These are phyloP conservation scores for Cavia porcellus DNA, from an alignment of 2,113 vertebrate genomes.

Conservation along the genomic window DNA sequence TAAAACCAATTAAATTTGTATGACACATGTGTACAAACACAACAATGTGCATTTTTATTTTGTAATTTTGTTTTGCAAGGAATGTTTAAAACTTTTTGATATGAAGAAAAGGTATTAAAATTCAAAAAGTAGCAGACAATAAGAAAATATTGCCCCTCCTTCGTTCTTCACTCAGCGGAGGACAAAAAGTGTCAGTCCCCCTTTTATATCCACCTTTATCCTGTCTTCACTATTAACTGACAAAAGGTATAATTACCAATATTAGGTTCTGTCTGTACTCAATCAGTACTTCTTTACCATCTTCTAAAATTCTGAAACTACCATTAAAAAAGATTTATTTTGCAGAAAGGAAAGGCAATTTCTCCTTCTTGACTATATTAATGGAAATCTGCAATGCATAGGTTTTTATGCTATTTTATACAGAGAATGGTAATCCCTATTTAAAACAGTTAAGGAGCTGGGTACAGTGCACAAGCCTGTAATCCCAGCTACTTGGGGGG, in stretches of 20 bases:
- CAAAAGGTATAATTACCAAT: not conserved
- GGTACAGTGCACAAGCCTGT: not conserved
- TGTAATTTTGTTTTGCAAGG: not conserved
- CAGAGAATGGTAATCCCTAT: not conserved
- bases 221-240: not conserved
- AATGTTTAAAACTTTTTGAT: not conserved
- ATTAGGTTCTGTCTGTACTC: not conserved
- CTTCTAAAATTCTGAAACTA: not conserved
- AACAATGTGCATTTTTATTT: slow-evolving; percentile 7
- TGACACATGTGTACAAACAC: not conserved
- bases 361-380: not conserved
- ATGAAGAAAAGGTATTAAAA: slow-evolving; percentile 33
- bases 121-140: not conserved
- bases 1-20: slow-evolving; percentile 24
- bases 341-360: not conserved
- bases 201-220: not conserved
- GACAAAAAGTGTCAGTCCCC: not conserved
- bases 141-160: not conserved
- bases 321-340: slow-evolving; percentile 21
- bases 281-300: not conserved
- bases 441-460: not conserved
- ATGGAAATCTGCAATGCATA: not conserved
- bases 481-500: not conserved
- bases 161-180: not conserved
- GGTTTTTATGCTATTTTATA: slow-evolving; percentile 11